Conservation (phyloP, 1,140 invertebrate species). For the Solenopsis fugax region DNA sequence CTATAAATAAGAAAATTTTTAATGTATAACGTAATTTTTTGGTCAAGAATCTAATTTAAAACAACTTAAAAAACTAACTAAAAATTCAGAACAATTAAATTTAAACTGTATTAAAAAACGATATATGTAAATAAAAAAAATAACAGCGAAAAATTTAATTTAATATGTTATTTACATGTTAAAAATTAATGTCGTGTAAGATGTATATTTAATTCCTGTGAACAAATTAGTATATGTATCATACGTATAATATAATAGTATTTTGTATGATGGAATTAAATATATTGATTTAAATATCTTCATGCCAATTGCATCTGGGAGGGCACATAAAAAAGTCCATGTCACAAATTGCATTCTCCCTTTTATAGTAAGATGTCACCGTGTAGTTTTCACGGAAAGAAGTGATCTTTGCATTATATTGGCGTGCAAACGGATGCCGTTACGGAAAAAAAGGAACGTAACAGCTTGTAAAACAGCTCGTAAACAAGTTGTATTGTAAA, state of each 20-base stretch:
- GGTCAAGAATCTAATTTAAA: background rate
- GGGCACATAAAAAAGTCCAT: constrained; percentile 6
- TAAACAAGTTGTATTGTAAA: constrained; percentile 63
- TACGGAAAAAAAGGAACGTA: constrained; percentile 18
- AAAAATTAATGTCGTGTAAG: background rate
- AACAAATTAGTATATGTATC: background rate
- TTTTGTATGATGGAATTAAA: background rate
- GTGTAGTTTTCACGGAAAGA: constrained; percentile 1
- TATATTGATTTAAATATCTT: background rate
- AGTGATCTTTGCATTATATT: constrained; percentile 37
- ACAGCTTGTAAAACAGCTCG: constrained; percentile 45
- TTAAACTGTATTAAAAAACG: background rate
- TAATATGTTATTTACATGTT: background rate
- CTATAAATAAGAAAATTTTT: background rate
- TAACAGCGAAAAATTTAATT: background rate
- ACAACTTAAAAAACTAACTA: background rate
- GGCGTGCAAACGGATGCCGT: constrained; percentile 9
- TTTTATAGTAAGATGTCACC: constrained; percentile 2
- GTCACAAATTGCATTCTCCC: background rate
- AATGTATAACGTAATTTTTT: background rate
- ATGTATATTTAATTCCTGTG: background rate
- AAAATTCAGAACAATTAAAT: background rate
- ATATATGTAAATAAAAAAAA: background rate
- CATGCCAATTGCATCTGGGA: background rate
- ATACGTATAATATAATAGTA: too few species aligned